Evolutionary conservation across 2,113 vertebrate species (phyloP).

Genomic region (Macrotis lagotis): DNA sequence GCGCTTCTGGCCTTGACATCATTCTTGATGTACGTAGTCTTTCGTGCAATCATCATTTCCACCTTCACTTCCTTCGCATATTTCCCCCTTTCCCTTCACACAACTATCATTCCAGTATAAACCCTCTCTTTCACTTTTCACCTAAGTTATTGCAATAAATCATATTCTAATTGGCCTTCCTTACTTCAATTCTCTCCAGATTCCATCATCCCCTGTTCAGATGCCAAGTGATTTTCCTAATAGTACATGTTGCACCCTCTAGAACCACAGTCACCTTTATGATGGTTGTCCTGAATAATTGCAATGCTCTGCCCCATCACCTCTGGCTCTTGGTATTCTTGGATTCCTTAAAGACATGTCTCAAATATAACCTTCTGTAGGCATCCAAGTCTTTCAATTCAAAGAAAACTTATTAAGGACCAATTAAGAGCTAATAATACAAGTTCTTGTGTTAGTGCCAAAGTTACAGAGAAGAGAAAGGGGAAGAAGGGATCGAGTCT

Average conservation of each 20-base stretch:
- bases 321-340: not conserved
- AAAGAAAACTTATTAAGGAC: too few species aligned
- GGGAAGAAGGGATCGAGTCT: too few species aligned
- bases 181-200: slow-evolving; percentile 20
- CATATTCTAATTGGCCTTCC: not conserved
- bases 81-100: not conserved
- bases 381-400: too few species aligned
- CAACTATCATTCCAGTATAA: not conserved
- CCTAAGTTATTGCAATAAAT: not conserved
- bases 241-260: too few species aligned
- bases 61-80: not conserved
- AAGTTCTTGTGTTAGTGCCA: too few species aligned
- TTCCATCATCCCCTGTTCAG: not conserved
- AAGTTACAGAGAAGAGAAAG: too few species aligned
- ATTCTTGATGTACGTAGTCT: not conserved
- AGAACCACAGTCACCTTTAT: too few species aligned
- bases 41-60: not conserved
- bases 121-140: not conserved
- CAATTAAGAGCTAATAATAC: too few species aligned
- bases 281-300: not conserved
- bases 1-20: too few species aligned
- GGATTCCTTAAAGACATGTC: slow-evolving; percentile 16
- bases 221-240: slow-evolving; percentile 25
- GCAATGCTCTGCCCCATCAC: not conserved
- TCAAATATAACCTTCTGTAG: slow-evolving; percentile 10